A percentile compares a stretch with the other conserved stretches of the same genome.
These are phyloP conservation scores for Scolopax rusticola DNA, from an alignment of 2,797 vertebrate species.

Conservation along the genomic window DNA sequence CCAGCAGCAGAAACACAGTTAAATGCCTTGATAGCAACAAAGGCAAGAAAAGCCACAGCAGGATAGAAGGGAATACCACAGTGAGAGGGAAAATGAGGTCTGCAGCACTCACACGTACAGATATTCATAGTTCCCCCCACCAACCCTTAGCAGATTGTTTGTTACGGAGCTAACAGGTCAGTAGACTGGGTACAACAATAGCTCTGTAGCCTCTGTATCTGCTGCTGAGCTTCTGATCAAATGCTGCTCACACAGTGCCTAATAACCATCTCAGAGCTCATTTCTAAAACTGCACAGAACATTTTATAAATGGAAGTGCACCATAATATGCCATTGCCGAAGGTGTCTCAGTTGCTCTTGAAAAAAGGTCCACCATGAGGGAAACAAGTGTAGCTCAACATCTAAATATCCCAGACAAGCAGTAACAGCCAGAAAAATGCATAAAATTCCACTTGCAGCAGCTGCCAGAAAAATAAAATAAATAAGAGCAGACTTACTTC, in stretches of 20 bases:
- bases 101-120: background rate
- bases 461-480: conserved; percentile 65
- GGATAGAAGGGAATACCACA: background rate
- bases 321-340: background rate
- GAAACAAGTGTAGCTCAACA: conserved; percentile 42
- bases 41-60: background rate
- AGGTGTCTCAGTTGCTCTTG: background rate
- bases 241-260: background rate
- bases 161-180: background rate
- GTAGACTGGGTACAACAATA: background rate
- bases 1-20: background rate
- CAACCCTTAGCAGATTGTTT: background rate
- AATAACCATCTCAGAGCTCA: background rate
- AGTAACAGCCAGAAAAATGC: conserved; percentile 66
- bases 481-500: conserved; percentile 59
- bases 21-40: background rate
- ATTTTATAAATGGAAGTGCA: background rate
- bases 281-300: background rate
- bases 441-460: conserved; percentile 56
- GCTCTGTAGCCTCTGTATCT: background rate
- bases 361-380: background rate
- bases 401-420: conserved; percentile 56
- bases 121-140: background rate
- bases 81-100: background rate
- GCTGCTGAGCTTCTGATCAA: background rate